These are phyloP conservation scores for Parthenolecanium corni DNA, from an alignment of 2,888 invertebrate genomes.

Conservation along the genomic window DNA sequence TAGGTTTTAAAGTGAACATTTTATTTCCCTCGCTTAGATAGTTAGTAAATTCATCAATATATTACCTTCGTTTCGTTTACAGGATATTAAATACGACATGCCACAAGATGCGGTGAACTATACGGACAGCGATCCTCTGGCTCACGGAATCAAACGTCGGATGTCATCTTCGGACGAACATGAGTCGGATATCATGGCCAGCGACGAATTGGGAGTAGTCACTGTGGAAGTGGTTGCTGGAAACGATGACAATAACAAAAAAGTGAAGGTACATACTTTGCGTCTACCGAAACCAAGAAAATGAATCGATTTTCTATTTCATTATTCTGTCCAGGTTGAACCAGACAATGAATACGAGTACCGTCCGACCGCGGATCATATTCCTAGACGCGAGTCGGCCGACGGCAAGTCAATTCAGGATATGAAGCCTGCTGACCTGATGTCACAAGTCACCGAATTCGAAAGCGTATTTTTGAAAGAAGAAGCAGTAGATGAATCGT, in stretches of 20 bases:
- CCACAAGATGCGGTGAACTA: constrained; percentile 5
- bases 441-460: not conserved
- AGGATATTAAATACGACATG: constrained; percentile 1
- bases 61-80: not conserved
- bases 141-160: constrained; percentile 19
- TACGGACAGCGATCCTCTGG: constrained; percentile 9
- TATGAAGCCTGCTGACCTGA: not conserved
- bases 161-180: constrained; percentile 27
- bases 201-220: constrained; percentile 39
- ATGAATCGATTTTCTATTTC: no score
- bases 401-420: no score
- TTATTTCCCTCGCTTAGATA: no score
- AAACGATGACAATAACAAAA: constrained; percentile 35
- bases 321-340: not conserved
- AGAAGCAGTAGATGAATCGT: not conserved
- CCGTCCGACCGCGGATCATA: no score
- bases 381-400: no score
- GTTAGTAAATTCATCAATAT: no score
- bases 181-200: constrained; percentile 36
- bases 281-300: not conserved
- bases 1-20: no score
- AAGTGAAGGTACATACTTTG: not conserved
- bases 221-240: constrained; percentile 40
- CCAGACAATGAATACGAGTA: not conserved
- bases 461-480: constrained; percentile 8